These are phyloP conservation scores for Trididemnum nubilum DNA, from an alignment of 23 tunicate genomes.

Conservation along the genomic window DNA sequence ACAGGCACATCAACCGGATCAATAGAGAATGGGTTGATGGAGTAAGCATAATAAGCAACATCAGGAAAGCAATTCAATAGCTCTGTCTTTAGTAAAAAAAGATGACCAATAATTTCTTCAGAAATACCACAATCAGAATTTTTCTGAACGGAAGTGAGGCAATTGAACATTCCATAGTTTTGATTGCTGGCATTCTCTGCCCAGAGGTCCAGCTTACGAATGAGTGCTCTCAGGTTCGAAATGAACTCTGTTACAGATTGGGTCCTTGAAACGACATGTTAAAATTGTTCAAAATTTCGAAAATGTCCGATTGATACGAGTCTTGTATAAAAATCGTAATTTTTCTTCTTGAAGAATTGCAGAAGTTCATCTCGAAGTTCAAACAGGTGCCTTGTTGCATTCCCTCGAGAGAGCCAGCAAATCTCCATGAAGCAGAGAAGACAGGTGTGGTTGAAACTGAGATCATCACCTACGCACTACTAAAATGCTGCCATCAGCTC, in stretches of 20 bases:
- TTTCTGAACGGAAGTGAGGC: slow-evolving; percentile 36
- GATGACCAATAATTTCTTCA: slow-evolving; percentile 48
- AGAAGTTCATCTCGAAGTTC: slow-evolving; percentile 71
- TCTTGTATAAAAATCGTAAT: slow-evolving; percentile 56
- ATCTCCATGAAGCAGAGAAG: slow-evolving; percentile 42
- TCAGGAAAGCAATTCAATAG: slow-evolving; percentile 63
- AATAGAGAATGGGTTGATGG: slow-evolving; percentile 42
- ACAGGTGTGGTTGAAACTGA: slow-evolving; percentile 39
- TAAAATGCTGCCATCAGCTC: no score
- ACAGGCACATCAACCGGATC: slow-evolving; percentile 58
- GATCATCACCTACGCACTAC: slow-evolving; percentile 33
- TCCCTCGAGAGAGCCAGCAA: slow-evolving; percentile 68
- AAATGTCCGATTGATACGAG: slow-evolving; percentile 71
- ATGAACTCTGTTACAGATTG: slow-evolving; percentile 47
- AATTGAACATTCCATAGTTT: slow-evolving; percentile 68
- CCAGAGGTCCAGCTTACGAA: slow-evolving; percentile 78
- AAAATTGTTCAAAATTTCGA: slow-evolving; percentile 48
- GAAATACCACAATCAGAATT: slow-evolving; percentile 50
- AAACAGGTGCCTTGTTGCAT: slow-evolving; percentile 69
- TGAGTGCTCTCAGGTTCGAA: slow-evolving; percentile 28
- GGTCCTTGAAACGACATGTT: slow-evolving; percentile 68
- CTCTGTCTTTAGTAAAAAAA: slow-evolving; percentile 45
- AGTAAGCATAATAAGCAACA: slow-evolving; percentile 50
- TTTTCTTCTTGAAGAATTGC: slow-evolving; percentile 43
- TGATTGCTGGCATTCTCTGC: slow-evolving; percentile 43